Base-by-base conservation (phyloP, 2,797 vertebrate genomes). In the Sardinella longiceps region DNA sequence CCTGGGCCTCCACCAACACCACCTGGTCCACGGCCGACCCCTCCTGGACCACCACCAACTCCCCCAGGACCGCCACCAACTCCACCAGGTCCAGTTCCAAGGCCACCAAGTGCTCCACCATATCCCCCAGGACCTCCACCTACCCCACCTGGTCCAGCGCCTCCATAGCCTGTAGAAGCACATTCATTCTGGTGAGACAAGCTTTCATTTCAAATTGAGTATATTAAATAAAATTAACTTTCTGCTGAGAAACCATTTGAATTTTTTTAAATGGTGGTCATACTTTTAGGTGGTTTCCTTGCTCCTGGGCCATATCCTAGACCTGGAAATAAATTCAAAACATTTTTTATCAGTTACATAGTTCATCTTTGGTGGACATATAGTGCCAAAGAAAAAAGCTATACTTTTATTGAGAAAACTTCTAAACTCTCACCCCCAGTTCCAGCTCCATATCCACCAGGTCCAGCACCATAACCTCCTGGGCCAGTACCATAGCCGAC, bases 231-330 rank as follows among this genome's bases (percentile, higher is more conserved):
- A 45, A 45, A 45, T 45, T 45, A n/a, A n/a, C n/a, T n/a, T n/a
- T n/a, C n/a, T n/a, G n/a, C n/a, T n/a, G n/a, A n/a, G n/a, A n/a
- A n/a, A n/a, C n/a, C n/a, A n/a, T n/a, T n/a, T n/a, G n/a, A n/a
- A n/a, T n/a, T n/a, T n/a, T n/a, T n/a, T n/a, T n/a, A n/a, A n/a
- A n/a, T n/a, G n/a, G n/a, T n/a, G n/a, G n/a, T 9, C 81, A 85
- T 58, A 90, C 87, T 85, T 89, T 90, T 90, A 14, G 86, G 84
- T 46, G 88, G 89, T 83, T 90, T 90, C 85, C 85, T 3, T 48
- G 70, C 82, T 86, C 87, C 86, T 70, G 82, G 51, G 74, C 84
- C 81, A 89, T 92, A 88, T 20, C 70, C 70, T 43, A 23, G 70
- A 77, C 70, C 70, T 39, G 18, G 0, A 77, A 23, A 43, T 39